Evolutionary conservation across 2,888 invertebrate species (phyloP), one percentile per base, ranked within the genome.

Genomic region (Andrena praecox): DNA sequence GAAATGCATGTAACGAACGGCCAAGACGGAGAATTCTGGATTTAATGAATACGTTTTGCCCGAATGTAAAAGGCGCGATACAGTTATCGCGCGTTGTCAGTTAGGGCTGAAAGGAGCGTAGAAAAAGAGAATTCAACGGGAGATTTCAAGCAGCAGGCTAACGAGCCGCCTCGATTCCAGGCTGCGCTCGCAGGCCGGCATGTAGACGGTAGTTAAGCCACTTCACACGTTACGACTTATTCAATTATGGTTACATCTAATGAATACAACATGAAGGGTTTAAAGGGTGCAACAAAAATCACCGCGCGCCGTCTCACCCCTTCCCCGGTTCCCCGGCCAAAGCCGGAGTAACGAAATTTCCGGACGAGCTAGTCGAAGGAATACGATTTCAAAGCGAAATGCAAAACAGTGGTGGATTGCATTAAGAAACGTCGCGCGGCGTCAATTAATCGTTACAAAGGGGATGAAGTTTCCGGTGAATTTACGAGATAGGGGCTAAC

Each of bases 201-300:
- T 8, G 64, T 27, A 64, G 80, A 62, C 59, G 67, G 56, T 50
- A 52, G 62, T 62, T 68, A 31, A 77, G 56, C 63, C 56, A 63
- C 52, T 71, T 82, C 62, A 31, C 73, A 16, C 89, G 76, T 60
- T 73, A 52, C 68, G 75, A 80, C 60, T 83, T 77, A 77, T 77
- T 82, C 69, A 50, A 77, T 82, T 77, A 77, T 27, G 90, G 89
- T 89, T 87, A 87, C 81, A 84, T 82, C 80, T 88, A 86, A 91
- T 90, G 90, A 92, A 91, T 90, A 86, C 87, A 87, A 87, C 88
- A 89, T 85, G 88, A 88, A 86, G 85, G 81, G 66, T 66, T 82
- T 56, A 80, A 85, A 82, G 83, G 85, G 77, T 77, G 59, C 66
- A 12, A 59, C 31, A 71, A 76, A 74, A 82, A 80, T 82, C 82